phyloP scores from a whole-genome alignment of 2,888 invertebrate genomes.

The Erebia ligea region DNA sequence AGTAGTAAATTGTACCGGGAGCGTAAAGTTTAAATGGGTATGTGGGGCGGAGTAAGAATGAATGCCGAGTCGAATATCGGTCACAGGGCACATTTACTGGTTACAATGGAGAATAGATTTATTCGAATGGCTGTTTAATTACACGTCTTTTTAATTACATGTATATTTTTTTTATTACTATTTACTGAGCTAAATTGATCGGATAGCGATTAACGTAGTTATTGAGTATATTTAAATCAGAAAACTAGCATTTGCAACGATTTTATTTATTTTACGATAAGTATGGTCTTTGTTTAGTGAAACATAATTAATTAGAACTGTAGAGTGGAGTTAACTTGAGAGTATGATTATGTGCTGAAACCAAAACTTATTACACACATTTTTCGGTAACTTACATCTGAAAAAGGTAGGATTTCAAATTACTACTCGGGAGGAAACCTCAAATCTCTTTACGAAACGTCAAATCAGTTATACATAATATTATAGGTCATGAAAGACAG shows the following conservation, averaged over 20 bases:
- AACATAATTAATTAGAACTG: too few relatives aligned
- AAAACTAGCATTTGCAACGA: not conserved
- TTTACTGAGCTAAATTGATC: not conserved
- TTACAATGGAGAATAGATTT: not conserved
- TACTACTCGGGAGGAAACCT: too few relatives aligned
- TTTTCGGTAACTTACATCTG: too few relatives aligned
- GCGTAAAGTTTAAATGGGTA: constrained; percentile 57
- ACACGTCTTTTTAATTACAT: not conserved
- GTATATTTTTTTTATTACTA: not conserved
- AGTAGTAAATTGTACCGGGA: constrained; percentile 29
- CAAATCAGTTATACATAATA: too few relatives aligned
- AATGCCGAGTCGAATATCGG: constrained; percentile 40
- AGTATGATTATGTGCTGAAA: too few relatives aligned
- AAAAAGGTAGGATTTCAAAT: too few relatives aligned
- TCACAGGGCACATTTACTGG: constrained; percentile 19
- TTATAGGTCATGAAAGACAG: too few relatives aligned
- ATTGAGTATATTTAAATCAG: too few relatives aligned
- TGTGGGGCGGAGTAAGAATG: constrained; percentile 64
- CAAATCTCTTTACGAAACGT: too few relatives aligned
- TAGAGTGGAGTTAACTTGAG: too few relatives aligned
- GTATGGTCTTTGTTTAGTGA: not conserved
- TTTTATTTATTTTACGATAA: not conserved
- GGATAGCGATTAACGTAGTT: not conserved
- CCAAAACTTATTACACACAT: too few relatives aligned
- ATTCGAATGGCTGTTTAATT: not conserved